Conservation (phyloP, 2,888 invertebrate species). For the Drosophila ezoana region DNA sequence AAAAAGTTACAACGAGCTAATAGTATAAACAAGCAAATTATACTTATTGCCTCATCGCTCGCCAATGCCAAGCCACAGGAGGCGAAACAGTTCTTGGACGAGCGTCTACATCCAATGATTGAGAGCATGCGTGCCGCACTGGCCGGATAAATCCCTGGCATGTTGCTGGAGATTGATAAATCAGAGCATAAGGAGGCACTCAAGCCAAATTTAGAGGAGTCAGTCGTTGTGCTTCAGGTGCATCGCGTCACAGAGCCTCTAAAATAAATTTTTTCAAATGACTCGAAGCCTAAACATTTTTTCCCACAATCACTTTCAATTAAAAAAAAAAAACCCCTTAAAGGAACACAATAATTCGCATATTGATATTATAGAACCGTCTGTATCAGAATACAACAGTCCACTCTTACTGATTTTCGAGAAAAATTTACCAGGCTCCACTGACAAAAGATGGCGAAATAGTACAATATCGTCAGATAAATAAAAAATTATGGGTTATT, state of each 20-base stretch:
- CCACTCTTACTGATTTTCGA: too few species aligned
- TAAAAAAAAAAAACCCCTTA: slow-evolving; percentile 28
- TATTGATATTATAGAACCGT: slow-evolving; percentile 36
- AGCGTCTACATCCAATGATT: slow-evolving; percentile 98
- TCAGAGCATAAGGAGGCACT: slow-evolving; percentile 97
- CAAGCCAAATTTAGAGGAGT: slow-evolving; percentile 98
- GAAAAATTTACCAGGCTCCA: too few species aligned
- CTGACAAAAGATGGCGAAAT: too few species aligned
- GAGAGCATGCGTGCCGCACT: slow-evolving; percentile 96
- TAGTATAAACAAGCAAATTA: slow-evolving; percentile 89
- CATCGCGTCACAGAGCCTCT: slow-evolving; percentile 89
- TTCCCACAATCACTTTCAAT: slow-evolving; percentile 66
- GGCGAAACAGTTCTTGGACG: slow-evolving; percentile 99
- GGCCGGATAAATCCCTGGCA: slow-evolving; percentile 99
- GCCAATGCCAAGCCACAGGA: slow-evolving; percentile 98
- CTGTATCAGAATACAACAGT: too few species aligned
- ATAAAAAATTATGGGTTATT: too few species aligned
- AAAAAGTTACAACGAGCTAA: too few species aligned
- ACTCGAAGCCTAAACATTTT: slow-evolving; percentile 77
- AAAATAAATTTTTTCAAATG: slow-evolving; percentile 24
- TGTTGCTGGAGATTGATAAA: slow-evolving; percentile 99
- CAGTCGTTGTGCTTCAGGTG: slow-evolving; percentile 98
- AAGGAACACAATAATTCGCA: slow-evolving; percentile 45
- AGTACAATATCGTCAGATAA: too few species aligned
- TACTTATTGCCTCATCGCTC: slow-evolving; percentile 98